Evolutionary conservation across 2,797 vertebrate genomes (phyloP), one percentile per base, ranked within the genome.

Genomic region (Lerista edwardsae): DNA sequence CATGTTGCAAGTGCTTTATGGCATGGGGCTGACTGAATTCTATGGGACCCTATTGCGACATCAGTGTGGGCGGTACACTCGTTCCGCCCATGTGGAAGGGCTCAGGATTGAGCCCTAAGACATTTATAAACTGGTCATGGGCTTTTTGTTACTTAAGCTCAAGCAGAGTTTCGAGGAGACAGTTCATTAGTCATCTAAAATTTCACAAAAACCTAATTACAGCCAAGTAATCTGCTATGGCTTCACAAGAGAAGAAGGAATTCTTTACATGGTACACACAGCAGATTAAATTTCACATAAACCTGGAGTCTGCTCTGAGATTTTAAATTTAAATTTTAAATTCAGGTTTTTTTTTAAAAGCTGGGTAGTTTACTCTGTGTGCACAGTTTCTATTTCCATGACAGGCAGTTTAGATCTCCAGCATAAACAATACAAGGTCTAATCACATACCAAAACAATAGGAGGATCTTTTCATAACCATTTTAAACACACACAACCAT

Each of bases 131-230:
- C 7, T 34, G 80, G 29, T 59, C 44, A 41, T 61, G 47, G 25
- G 39, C 34, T 57, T 77, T 68, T 61, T 57, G 34, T 0, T 23
- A 72, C 77, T 44, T 1, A 47, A 87, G 57, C 44, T 71, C 10
- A 21, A 68, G 71, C 41, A 74, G 65, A 41, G 57, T 79, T 87
- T 61, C 59, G 75, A 79, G 27, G 84, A 5, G 76, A 57, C 0
- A 0, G 34, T 36, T 57, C 55, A 57, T 68, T 64, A 23, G 10
- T 19, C 31, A 2, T n/a, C 29, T 68, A 11, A 51, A 75, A 81
- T 59, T 12, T 25, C 69, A 73, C 2, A 78, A 57, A 21, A 36
- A 27, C 39, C 4, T 64, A 29, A 25, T 61, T 29, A 36, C 3
- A 44, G 6, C 19, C 64, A 75, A 41, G 51, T 15, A 69, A 77